Conservation (phyloP, 2,888 invertebrate genomes). For the Ptychoptera albimana region DNA sequence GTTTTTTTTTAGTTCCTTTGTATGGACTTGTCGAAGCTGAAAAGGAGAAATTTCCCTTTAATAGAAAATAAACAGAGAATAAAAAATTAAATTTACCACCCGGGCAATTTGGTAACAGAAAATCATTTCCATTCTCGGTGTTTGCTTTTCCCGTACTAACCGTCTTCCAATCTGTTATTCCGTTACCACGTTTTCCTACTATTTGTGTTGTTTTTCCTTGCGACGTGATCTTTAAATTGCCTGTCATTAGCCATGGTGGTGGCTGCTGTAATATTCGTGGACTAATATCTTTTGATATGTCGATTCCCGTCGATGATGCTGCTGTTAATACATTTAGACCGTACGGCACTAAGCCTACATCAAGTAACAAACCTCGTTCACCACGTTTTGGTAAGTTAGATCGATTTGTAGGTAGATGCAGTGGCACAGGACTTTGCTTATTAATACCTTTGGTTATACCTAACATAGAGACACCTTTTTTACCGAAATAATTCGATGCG, state of each 20-base stretch:
- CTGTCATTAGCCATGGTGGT: slow-evolving; percentile 10
- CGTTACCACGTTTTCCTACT: slow-evolving; percentile 7
- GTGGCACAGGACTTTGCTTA: too few relatives aligned
- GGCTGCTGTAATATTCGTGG: slow-evolving; percentile 10
- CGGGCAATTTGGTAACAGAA: slow-evolving; percentile 12
- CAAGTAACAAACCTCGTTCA: slow-evolving; percentile 6
- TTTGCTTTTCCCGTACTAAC: slow-evolving; percentile 4
- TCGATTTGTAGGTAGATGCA: slow-evolving; percentile 3
- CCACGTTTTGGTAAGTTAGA: slow-evolving; percentile 6
- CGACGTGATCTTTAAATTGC: slow-evolving; percentile 9
- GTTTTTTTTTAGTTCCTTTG: slow-evolving; percentile 11
- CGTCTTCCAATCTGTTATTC: slow-evolving; percentile 12
- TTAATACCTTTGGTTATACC: too few relatives aligned
- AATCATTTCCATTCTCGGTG: slow-evolving; percentile 8
- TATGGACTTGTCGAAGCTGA: slow-evolving; percentile 10
- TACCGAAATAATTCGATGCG: too few relatives aligned
- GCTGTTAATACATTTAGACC: background rate
- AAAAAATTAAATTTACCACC: slow-evolving; percentile 3
- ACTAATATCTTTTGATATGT: slow-evolving; percentile 9
- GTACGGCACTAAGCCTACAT: slow-evolving; percentile 8
- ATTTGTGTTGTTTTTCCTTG: slow-evolving; percentile 8
- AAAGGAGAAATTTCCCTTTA: background rate
- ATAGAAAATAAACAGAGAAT: background rate
- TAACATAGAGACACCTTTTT: too few relatives aligned
- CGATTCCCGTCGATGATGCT: slow-evolving; percentile 2